Conservation (phyloP, 2,797 vertebrate species). For the Sebastiscus tertius region DNA sequence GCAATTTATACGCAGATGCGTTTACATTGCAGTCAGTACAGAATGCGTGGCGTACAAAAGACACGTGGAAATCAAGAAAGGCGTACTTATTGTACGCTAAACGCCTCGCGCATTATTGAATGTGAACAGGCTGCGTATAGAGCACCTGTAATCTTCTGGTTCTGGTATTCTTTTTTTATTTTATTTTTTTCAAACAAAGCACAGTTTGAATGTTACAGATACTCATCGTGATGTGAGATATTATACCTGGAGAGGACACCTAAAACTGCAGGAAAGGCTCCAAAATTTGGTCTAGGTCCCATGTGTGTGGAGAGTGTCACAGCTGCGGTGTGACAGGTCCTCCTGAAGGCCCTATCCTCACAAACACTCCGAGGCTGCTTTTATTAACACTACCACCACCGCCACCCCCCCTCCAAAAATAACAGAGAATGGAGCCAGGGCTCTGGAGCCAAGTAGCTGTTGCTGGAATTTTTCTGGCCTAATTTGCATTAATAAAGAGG, state of each 20-base stretch:
- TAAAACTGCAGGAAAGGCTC: conserved; percentile 45
- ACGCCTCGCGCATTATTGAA: no score
- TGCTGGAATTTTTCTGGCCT: conserved; percentile 91
- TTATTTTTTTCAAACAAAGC: neutral
- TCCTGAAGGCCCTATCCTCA: conserved; percentile 73
- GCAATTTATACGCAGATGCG: no score
- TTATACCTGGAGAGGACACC: conserved; percentile 52
- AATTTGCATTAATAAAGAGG: conserved; percentile 99
- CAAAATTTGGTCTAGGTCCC: conserved; percentile 61
- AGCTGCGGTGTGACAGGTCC: conserved; percentile 78
- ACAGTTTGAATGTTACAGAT: conserved; percentile 3
- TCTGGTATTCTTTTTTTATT: neutral
- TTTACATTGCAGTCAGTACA: no score
- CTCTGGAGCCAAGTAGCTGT: conserved; percentile 89
- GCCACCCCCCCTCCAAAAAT: conserved; percentile 54
- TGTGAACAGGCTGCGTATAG: no score
- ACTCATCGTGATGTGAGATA: conserved; percentile 14
- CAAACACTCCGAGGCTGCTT: conserved; percentile 79
- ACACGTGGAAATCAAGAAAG: no score
- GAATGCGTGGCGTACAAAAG: no score
- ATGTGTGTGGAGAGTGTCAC: conserved; percentile 69
- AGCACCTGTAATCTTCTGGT: neutral
- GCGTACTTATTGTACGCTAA: no score
- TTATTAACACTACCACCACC: conserved; percentile 84
- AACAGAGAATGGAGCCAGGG: conserved; percentile 86